Evolutionary conservation across 2,797 vertebrate species (phyloP).

Genomic region (Emydoidea blandingii): DNA sequence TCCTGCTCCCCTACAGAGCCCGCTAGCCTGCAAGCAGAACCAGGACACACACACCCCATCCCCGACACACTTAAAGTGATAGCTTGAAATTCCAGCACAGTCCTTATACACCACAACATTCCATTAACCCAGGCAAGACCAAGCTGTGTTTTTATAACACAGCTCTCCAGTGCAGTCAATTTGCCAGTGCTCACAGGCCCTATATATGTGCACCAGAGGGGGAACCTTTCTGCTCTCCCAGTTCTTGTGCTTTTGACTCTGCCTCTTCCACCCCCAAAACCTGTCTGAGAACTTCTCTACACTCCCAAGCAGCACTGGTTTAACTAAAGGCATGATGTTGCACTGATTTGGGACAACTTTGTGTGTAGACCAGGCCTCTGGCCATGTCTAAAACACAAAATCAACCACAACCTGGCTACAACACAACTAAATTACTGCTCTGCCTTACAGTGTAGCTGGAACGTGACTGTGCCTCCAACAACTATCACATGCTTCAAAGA

Average conservation of each 20-base stretch:
- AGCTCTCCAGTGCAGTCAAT: neutral
- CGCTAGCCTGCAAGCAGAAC: neutral
- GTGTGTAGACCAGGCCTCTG: neutral
- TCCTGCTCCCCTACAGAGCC: neutral
- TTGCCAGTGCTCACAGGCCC: neutral
- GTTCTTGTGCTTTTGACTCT: neutral
- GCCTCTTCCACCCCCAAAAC: neutral
- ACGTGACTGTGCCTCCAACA: neutral
- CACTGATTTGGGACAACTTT: neutral
- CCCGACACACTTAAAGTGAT: neutral
- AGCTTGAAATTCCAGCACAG: neutral
- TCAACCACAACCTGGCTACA: neutral
- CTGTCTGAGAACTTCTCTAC: neutral
- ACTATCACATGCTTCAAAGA: neutral
- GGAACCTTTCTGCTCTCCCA: neutral
- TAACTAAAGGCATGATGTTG: neutral
- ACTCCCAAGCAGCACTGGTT: neutral
- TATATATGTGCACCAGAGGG: neutral
- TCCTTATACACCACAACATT: neutral
- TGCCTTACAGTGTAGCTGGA: neutral
- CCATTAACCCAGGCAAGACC: neutral
- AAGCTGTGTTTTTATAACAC: neutral
- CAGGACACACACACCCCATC: neutral
- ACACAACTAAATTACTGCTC: neutral
- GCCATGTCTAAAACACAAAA: neutral